These are phyloP conservation scores for Hypsibius dujardini DNA, from an alignment of 1,140 invertebrate species.

Conservation along the genomic window DNA sequence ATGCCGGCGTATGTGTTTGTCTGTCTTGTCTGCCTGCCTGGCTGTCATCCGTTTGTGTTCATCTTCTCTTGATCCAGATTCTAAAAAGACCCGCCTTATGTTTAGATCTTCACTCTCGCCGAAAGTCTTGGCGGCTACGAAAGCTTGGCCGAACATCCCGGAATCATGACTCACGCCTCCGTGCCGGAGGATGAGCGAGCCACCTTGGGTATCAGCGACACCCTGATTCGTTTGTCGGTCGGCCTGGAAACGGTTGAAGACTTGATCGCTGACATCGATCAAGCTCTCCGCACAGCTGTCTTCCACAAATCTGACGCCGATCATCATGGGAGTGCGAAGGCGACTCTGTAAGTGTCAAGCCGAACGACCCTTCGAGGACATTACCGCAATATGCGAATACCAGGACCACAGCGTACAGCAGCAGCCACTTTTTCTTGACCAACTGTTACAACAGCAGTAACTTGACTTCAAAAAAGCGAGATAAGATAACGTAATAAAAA, in stretches of 20 bases:
- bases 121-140: constrained; percentile 91
- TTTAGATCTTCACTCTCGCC: constrained; percentile 52
- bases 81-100: background rate
- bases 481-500: too few species aligned
- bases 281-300: constrained; percentile 41
- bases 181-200: constrained; percentile 45
- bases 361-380: too few species aligned
- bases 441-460: too few species aligned
- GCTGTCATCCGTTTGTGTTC: background rate
- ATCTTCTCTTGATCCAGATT: background rate
- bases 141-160: constrained; percentile 48
- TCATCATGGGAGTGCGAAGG: background rate
- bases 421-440: too few species aligned
- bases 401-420: too few species aligned
- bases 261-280: constrained; percentile 66
- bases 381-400: too few species aligned
- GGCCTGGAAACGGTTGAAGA: constrained; percentile 73
- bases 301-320: background rate
- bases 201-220: constrained; percentile 63
- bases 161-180: constrained; percentile 37
- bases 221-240: constrained; percentile 70
- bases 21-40: background rate
- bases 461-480: too few species aligned
- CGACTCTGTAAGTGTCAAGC: too few species aligned
- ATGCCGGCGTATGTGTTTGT: background rate